Evolutionary conservation across 2,888 invertebrate genomes (phyloP).

Genomic region (Tetramorium bicarinatum): DNA sequence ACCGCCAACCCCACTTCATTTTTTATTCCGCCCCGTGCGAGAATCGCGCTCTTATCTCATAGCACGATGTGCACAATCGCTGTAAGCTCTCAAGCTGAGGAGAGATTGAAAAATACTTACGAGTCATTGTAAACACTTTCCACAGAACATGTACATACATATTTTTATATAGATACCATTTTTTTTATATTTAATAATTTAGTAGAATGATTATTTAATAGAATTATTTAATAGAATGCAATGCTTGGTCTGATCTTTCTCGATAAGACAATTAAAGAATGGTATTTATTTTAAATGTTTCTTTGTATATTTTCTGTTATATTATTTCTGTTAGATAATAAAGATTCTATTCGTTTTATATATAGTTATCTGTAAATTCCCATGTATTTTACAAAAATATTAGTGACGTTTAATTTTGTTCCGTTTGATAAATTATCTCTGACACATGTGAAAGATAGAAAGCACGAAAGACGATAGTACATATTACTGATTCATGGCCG

Average conservation of each 20-base stretch:
- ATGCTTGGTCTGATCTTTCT: background rate
- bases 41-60: constrained; percentile 26
- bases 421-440: constrained; percentile 64
- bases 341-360: background rate
- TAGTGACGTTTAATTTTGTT: constrained; percentile 45
- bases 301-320: background rate
- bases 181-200: background rate
- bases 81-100: constrained; percentile 18
- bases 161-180: background rate
- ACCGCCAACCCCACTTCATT: constrained; percentile 60
- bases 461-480: constrained; percentile 30
- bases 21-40: constrained; percentile 48
- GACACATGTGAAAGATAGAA: constrained; percentile 35
- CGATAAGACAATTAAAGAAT: background rate
- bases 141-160: background rate
- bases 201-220: too few relatives aligned
- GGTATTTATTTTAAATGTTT: background rate
- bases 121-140: background rate
- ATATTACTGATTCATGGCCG: constrained; percentile 53
- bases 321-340: background rate
- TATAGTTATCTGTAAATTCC: constrained; percentile 47
- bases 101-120: constrained; percentile 19
- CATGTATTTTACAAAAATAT: constrained; percentile 40
- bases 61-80: constrained; percentile 12
- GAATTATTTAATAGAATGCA: background rate